Conservation (phyloP, 2,797 vertebrate species). For the Malacoraja senta region DNA sequence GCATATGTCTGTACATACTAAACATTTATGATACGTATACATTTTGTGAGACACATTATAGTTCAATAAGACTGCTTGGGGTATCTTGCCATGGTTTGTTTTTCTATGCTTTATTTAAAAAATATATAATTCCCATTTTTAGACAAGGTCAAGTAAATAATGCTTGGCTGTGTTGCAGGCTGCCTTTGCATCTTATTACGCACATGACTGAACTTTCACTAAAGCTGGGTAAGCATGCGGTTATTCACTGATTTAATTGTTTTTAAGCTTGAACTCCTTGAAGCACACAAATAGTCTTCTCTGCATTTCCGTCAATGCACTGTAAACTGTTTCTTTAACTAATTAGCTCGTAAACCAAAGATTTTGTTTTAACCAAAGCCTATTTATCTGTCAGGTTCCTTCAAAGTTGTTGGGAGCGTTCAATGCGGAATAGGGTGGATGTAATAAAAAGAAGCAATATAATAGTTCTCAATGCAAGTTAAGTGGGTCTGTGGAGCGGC, state of each 20-base stretch:
- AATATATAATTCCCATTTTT: constrained; percentile 10
- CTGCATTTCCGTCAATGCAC: background rate
- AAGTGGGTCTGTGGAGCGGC: no score
- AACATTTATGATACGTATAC: background rate
- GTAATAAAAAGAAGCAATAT: background rate
- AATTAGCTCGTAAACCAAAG: background rate
- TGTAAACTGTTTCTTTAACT: constrained; percentile 8
- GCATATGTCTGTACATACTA: background rate
- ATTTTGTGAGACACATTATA: background rate
- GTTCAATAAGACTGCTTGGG: background rate
- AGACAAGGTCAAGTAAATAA: constrained; percentile 32
- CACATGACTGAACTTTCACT: constrained; percentile 35
- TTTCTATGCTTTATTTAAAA: background rate
- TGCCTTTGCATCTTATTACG: constrained; percentile 32
- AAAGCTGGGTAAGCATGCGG: constrained; percentile 18
- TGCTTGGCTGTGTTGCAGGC: constrained; percentile 8
- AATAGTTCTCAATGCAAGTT: background rate
- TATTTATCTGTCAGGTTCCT: background rate
- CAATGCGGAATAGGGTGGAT: background rate
- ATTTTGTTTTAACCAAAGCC: background rate
- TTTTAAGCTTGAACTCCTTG: constrained; percentile 34
- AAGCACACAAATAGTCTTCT: constrained; percentile 31
- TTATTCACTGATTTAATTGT: constrained; percentile 29
- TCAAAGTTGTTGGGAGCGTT: background rate
- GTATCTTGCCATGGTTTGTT: background rate